Evolutionary conservation across 2,113 vertebrate species (phyloP).

Genomic region (Glaucidium brasilianum): DNA sequence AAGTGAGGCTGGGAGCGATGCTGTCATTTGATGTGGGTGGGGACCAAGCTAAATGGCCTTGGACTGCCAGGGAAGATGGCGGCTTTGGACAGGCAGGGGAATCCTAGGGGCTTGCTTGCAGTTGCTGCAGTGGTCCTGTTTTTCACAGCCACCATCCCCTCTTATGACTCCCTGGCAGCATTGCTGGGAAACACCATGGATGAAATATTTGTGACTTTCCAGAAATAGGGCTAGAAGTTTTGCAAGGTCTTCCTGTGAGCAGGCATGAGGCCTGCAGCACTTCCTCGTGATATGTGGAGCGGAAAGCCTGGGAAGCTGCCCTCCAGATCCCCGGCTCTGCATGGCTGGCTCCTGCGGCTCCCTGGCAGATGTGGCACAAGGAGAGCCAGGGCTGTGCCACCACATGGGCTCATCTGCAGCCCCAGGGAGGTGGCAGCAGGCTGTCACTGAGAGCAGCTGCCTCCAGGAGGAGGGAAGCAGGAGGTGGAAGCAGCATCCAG

Average conservation of each 20-base stretch:
- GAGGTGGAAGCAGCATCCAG: not conserved
- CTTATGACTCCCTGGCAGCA: not conserved
- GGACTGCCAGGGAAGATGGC: not conserved
- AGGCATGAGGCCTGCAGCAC: not conserved
- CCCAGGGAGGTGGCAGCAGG: not conserved
- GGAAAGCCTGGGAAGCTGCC: fast-evolving
- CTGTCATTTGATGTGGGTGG: not conserved
- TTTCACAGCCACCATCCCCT: not conserved
- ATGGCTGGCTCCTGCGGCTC: not conserved
- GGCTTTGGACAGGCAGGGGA: not conserved
- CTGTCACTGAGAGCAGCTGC: not conserved
- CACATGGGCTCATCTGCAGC: not conserved
- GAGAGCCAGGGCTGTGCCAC: not conserved
- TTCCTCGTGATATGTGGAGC: fast-evolving
- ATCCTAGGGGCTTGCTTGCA: not conserved
- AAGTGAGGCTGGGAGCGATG: fast-evolving
- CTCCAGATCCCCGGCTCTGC: not conserved
- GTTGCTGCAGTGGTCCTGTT: not conserved
- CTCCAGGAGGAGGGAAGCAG: not conserved
- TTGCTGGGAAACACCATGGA: not conserved
- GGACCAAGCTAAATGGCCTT: not conserved
- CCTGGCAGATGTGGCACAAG: not conserved
- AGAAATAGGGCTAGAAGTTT: not conserved
- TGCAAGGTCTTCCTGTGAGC: not conserved
- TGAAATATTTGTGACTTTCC: not conserved